A percentile compares a stretch with the other conserved stretches of the same genome.
Evolutionary conservation across 2,113 vertebrate species (phyloP).

Genomic region (Corvus cornix): DNA sequence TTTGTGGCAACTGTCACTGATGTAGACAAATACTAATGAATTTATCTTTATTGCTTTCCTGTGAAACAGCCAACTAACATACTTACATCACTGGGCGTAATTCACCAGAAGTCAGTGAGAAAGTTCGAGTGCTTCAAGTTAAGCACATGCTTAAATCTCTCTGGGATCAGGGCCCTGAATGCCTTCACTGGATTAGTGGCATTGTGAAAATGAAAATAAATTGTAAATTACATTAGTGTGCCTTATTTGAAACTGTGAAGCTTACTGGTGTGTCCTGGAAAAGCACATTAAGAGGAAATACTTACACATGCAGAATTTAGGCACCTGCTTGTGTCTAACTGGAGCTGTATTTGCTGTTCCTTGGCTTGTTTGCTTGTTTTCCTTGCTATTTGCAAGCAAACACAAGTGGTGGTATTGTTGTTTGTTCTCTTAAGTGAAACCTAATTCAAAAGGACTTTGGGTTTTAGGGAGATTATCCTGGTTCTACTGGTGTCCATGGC

Average conservation of each 20-base stretch:
- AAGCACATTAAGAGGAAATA: not conserved
- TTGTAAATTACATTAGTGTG: not conserved
- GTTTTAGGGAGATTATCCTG: not conserved
- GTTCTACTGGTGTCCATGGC: not conserved
- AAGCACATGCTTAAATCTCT: not conserved
- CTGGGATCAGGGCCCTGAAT: not conserved
- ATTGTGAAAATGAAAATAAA: not conserved
- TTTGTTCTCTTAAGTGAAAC: not conserved
- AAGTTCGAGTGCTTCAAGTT: not conserved
- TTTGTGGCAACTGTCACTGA: not conserved
- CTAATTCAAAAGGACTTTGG: not conserved
- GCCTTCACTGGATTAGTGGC: not conserved
- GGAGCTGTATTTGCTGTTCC: not conserved
- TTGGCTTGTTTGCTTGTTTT: not conserved
- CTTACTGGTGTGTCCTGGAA: not conserved
- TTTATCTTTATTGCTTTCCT: conserved; percentile 7
- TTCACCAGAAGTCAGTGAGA: not conserved
- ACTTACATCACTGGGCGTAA: not conserved
- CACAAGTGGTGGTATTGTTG: not conserved
- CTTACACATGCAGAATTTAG: not conserved
- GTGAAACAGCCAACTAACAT: not conserved
- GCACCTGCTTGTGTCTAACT: not conserved
- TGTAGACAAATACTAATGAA: not conserved
- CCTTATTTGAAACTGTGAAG: not conserved
- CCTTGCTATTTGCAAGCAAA: not conserved